Evolutionary conservation across 2,888 invertebrate species (phyloP), one percentile per base, ranked within the genome.

Genomic region (Adelognathus sp.): DNA sequence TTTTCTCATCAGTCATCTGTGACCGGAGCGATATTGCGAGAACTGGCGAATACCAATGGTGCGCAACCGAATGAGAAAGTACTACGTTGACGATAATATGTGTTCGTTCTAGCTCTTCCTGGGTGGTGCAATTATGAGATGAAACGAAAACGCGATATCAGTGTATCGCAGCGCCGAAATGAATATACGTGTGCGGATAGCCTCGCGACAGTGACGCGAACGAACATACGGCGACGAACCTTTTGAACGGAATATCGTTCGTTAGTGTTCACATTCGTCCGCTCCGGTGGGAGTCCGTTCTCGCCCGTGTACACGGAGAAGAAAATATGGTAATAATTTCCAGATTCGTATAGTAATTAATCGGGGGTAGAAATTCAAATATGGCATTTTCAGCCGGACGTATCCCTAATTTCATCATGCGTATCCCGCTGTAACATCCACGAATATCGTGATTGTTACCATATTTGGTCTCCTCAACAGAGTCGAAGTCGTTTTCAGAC

Each of bases 1-100:
- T 77, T 72, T 77, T 72, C 77, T 73, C 77, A 73, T 73, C 67
- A 73, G 67, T 56, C 56, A 66, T 41, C 61, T 63, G 72, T 52
- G 63, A 50, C 46, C 44, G 29, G 36, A 36, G 41, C 21, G 29
- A 21, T 18, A 56, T 61, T 61, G 29, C 52, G 56, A 2, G 44
- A 39, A 61, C 56, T 56, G 41, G 72, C 31, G 67, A 72, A 77
- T 56, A 63, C 31, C 61, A 67, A 67, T 56, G 41, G 56, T 73
- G 61, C n/a, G n/a, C 52, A 71, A 71, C 60, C 54, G 50, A 71
- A 52, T 58, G 52, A 58, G 24, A 39, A 46, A 50, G 27, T 58
- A 58, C 61, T 56, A 44, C 56, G 54, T 29, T 50, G 21, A 7
- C 11, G 46, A 4, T 11, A 11, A 11, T 21, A 1, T 3, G 11